A percentile compares a stretch with the other conserved stretches of the same genome.
Evolutionary conservation across 2,113 vertebrate species (phyloP).

Genomic region (Podiceps cristatus): DNA sequence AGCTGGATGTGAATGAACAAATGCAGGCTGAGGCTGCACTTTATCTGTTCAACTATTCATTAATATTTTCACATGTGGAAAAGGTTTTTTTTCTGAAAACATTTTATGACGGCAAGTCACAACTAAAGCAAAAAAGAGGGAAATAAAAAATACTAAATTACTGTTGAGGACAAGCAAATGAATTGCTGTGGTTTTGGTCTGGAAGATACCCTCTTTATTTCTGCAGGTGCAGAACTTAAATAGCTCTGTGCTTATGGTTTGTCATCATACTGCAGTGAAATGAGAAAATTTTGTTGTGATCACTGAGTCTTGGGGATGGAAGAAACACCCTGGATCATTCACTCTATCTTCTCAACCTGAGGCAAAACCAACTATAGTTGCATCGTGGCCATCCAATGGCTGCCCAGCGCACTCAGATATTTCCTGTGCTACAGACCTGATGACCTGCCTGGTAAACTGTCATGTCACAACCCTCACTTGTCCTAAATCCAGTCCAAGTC

Average conservation of each 20-base stretch:
- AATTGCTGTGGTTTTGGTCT: neutral
- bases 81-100: neutral
- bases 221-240: neutral
- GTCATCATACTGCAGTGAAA: conserved; percentile 2
- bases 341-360: neutral
- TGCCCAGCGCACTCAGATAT: neutral
- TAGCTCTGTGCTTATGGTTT: neutral
- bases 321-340: neutral
- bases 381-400: neutral
- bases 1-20: neutral
- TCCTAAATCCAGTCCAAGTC: neutral
- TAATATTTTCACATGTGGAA: neutral
- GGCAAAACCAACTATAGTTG: neutral
- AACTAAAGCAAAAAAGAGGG: conserved; percentile 13
- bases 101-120: neutral
- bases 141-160: conserved; percentile 36
- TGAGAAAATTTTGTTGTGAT: neutral
- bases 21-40: neutral
- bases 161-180: neutral
- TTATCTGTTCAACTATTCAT: neutral
- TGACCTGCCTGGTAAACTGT: neutral
- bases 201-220: conserved; percentile 28
- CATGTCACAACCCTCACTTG: neutral
- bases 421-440: neutral
- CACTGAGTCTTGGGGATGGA: neutral